Conservation (phyloP, 2,888 invertebrate genomes). For the Nomada flava region DNA sequence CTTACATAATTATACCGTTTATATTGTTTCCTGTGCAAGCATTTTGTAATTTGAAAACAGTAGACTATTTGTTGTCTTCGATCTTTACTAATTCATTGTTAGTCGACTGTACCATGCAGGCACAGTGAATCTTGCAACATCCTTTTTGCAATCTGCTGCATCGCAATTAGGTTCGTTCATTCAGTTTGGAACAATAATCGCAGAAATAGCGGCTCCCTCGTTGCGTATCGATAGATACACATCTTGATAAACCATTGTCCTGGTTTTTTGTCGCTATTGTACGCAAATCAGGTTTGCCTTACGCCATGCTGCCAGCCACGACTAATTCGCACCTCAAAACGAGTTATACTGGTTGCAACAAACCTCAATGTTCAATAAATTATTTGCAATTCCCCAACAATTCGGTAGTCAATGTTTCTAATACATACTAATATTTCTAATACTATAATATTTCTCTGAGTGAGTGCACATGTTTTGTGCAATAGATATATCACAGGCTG, state of each 20-base stretch:
- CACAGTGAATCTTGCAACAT: slow-evolving; percentile 1
- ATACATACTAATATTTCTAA: not conserved
- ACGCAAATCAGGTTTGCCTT: slow-evolving; percentile 63
- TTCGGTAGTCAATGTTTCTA: not conserved
- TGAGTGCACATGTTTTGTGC: too few relatives aligned
- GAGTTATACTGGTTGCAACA: slow-evolving; percentile 17
- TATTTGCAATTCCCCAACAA: not conserved
- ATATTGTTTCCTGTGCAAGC: not conserved
- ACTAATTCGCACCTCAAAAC: slow-evolving; percentile 59
- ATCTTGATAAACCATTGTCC: slow-evolving; percentile 39
- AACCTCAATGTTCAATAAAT: not conserved
- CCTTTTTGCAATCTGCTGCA: slow-evolving; percentile 19
- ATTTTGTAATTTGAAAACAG: not conserved
- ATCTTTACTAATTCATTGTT: slow-evolving; percentile 16
- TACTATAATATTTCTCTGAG: not conserved
- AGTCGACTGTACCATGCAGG: not conserved
- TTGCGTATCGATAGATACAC: slow-evolving; percentile 24
- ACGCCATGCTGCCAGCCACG: slow-evolving; percentile 55
- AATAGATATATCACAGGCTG: too few relatives aligned
- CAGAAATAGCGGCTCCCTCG: slow-evolving; percentile 23
- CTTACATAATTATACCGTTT: too few relatives aligned
- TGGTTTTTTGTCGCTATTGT: slow-evolving; percentile 38
- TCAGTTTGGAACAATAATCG: slow-evolving; percentile 34
- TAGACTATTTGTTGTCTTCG: not conserved
- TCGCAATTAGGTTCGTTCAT: slow-evolving; percentile 43